Percentiles rank a stretch among this genome's conserved stretches.
Evolutionary conservation across 2,888 invertebrate species (phyloP).

Genomic region (Lochmaea crataegi): DNA sequence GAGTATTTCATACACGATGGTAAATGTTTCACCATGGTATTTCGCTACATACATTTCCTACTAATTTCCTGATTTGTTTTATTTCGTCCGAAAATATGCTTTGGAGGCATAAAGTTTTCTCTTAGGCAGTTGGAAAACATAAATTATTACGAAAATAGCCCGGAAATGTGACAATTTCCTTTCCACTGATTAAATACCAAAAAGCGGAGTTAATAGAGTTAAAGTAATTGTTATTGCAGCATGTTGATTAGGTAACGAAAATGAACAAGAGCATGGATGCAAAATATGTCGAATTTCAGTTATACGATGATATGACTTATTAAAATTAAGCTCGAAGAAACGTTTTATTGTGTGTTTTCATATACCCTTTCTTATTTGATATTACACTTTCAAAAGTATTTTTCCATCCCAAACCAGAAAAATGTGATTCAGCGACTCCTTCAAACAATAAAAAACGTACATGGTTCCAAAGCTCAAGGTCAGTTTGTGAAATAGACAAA

Average conservation of each 20-base stretch:
- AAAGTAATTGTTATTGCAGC: constrained; percentile 1
- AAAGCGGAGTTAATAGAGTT: constrained; percentile 26
- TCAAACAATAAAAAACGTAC: too few species aligned
- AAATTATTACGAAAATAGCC: constrained; percentile 24
- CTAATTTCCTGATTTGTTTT: constrained; percentile 20
- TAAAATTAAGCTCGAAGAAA: too few species aligned
- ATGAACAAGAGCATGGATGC: constrained; percentile 2
- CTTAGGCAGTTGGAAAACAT: not conserved
- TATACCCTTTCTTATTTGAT: too few species aligned
- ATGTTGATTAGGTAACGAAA: not conserved
- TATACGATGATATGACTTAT: not conserved
- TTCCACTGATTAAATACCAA: constrained; percentile 29
- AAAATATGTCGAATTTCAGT: not conserved
- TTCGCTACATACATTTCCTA: constrained; percentile 11
- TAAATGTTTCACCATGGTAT: not conserved
- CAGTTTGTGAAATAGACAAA: too few species aligned
- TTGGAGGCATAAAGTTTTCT: constrained; percentile 7
- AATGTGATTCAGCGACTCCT: too few species aligned
- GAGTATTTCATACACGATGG: not conserved
- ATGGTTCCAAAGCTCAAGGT: too few species aligned
- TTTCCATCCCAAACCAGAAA: too few species aligned
- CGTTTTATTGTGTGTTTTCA: too few species aligned
- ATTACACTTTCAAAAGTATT: too few species aligned
- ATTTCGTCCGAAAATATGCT: constrained; percentile 16
- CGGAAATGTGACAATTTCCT: constrained; percentile 35